Percentiles rank a stretch among this genome's conserved stretches.
These are phyloP conservation scores for Xiphias gladius DNA, from an alignment of 2,113 vertebrate species.

Conservation along the genomic window DNA sequence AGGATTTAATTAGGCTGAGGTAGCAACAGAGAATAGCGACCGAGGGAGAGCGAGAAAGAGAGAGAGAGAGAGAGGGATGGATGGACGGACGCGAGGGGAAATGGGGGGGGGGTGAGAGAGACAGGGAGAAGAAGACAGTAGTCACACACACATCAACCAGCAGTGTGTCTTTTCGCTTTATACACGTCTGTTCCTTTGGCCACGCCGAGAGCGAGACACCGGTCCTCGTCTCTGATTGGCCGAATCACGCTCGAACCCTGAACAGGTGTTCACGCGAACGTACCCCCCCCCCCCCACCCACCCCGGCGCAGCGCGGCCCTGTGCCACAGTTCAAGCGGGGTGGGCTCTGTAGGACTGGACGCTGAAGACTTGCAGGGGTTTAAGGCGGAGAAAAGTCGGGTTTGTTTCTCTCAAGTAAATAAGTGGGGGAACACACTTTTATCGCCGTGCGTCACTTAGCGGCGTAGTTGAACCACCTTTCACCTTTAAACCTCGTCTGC, in stretches of 20 bases:
- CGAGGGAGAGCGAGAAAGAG: too few relatives aligned
- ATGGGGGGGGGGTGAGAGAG: neutral
- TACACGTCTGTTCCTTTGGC: neutral
- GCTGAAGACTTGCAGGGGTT: too few relatives aligned
- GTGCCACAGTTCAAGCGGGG: too few relatives aligned
- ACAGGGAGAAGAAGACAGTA: neutral
- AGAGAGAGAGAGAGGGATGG: too few relatives aligned
- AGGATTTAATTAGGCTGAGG: neutral
- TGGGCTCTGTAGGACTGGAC: too few relatives aligned
- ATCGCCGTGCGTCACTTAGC: too few relatives aligned
- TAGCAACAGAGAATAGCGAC: neutral
- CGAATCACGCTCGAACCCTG: neutral
- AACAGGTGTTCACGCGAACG: neutral
- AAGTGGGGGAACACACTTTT: neutral
- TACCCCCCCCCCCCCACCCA: too few relatives aligned
- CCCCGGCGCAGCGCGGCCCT: too few relatives aligned
- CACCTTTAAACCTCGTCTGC: neutral
- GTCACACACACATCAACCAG: neutral
- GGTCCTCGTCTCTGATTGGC: conserved; percentile 5
- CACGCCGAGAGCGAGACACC: neutral
- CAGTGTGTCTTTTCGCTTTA: too few relatives aligned
- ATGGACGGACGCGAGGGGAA: too few relatives aligned
- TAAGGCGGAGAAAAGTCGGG: neutral
- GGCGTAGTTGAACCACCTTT: neutral
- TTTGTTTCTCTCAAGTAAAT: neutral